Conservation (phyloP, 2,113 vertebrate genomes). For the Salvelinus namaycush region DNA sequence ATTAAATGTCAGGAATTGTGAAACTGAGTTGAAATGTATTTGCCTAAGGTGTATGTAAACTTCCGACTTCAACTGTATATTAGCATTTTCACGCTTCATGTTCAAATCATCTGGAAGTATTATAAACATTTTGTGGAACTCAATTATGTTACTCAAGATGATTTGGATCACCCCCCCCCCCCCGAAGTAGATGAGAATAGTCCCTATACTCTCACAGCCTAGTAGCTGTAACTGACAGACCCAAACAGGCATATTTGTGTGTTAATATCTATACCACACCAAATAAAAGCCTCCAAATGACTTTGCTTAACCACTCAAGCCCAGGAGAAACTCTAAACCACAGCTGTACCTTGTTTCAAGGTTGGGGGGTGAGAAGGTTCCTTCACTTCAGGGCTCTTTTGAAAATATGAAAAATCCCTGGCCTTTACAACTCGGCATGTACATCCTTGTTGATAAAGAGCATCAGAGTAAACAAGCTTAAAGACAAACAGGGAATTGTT, state of each 20-base stretch:
- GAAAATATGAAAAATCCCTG: neutral
- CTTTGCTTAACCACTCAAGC: neutral
- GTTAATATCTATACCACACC: neutral
- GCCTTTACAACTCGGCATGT: neutral
- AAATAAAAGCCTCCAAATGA: neutral
- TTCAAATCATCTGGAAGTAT: too few species aligned
- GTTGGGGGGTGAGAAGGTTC: neutral
- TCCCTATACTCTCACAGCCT: neutral
- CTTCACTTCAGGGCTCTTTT: neutral
- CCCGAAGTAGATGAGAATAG: neutral
- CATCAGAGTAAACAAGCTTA: too few species aligned
- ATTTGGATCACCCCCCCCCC: neutral
- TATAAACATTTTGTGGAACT: too few species aligned
- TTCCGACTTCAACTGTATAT: too few species aligned
- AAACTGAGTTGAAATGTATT: too few species aligned
- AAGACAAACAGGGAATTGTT: too few species aligned
- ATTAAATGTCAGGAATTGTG: too few species aligned
- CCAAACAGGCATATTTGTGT: neutral
- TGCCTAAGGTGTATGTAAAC: too few species aligned
- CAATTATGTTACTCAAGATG: too few species aligned
- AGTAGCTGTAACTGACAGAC: neutral
- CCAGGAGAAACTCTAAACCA: neutral
- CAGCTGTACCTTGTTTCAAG: neutral
- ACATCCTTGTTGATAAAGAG: neutral
- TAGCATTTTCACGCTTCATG: too few species aligned